Evolutionary conservation across 64 coral and sea anemone species (phyloP), one percentile per base, ranked within the genome.

Genomic region (Stichodactyla mertensii): DNA sequence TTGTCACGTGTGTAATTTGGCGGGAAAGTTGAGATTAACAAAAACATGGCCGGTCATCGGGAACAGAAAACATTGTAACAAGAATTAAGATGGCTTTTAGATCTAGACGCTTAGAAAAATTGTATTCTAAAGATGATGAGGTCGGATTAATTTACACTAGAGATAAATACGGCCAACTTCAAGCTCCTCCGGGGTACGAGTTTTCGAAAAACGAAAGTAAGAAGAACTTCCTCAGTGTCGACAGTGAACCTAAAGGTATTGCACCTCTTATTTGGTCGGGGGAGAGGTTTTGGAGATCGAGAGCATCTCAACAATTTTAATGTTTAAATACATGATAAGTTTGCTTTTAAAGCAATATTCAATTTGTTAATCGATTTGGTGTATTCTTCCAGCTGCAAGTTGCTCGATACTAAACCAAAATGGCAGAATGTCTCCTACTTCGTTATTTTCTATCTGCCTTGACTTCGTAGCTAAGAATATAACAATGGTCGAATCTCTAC

Each of bases 391-490:
- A 97, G 94, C 77, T 82, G 94, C 94, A 79, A 87, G 22, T 57
- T 97, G 94, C 28, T 97, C 91, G 6, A 1, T 82, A 4, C 85
- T 51, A 9, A 16, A 51, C 6, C 27, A 62, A 4, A 16, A 69
- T 64, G 64, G 71, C 15, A 69, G 6, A 14, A 81, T 54, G 23
- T 87, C 67, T 52, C 91, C 94, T 61, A 59, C 64, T 0, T 74
- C 88, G 31, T 70, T 97, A 11, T 97, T 93, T 56, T 67, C 77
- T 54, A 93, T 97, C 66, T 97, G 91, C 56, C 82, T 97, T 79
- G 91, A 97, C 55, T 97, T 90, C 87, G 91, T 97, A 1, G 91
- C 94, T 23, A 93, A 85, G 77, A 97, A 97, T 58, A 89, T 97
- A 19, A 59, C 55, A 7, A 88, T 97, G 85, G 91, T 97, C 10